Conservation (phyloP, 2,113 vertebrate species). For the Desmodus rotundus region DNA sequence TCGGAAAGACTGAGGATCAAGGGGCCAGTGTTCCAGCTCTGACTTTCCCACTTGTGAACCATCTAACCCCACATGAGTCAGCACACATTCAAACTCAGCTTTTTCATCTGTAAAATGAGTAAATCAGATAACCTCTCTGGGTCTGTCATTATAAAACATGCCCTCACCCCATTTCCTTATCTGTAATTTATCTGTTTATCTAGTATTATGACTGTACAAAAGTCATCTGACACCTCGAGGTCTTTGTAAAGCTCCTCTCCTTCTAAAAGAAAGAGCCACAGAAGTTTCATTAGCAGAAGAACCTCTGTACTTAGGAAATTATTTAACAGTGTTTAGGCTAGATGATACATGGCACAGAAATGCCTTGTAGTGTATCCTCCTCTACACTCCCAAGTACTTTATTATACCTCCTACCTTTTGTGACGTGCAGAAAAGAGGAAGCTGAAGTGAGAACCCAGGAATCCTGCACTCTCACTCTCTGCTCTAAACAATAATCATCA, state of each 20-base stretch:
- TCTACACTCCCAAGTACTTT: not conserved
- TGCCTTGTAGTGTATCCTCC: rapidly evolving
- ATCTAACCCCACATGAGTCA: not conserved
- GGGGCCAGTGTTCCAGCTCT: not conserved
- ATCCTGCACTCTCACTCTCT: not conserved
- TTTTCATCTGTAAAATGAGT: constrained; percentile 1
- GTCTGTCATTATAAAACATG: not conserved
- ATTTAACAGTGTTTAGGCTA: not conserved
- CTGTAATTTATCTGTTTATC: not conserved
- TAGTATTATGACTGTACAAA: not conserved
- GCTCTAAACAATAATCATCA: not conserved
- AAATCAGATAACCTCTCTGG: not conserved
- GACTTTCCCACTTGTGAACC: not conserved
- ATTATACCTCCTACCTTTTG: not conserved
- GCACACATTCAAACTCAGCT: not conserved
- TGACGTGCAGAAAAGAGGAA: not conserved
- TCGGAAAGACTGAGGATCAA: not conserved
- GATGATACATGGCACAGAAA: not conserved
- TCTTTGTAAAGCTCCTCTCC: not conserved
- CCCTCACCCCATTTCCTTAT: not conserved
- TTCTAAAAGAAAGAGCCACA: not conserved
- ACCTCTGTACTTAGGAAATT: not conserved
- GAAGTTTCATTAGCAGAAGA: not conserved
- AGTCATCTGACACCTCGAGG: not conserved
- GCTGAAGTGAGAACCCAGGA: not conserved